phyloP scores from a whole-genome alignment of 2,888 invertebrate genomes.

The Merodon equestris region DNA sequence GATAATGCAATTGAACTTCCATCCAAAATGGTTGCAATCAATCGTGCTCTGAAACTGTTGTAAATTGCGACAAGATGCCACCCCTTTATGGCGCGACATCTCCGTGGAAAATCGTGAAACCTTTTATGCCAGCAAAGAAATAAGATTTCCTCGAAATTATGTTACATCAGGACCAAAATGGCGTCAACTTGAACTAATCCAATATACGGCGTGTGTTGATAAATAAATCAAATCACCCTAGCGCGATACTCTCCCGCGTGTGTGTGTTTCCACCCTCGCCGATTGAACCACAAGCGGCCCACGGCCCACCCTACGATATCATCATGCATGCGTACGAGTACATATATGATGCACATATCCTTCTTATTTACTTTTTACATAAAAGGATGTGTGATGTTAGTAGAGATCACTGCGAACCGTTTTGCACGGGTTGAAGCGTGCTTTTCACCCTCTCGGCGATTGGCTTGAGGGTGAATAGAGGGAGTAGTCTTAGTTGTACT shows the following conservation, averaged over 20 bases:
- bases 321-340: conserved; percentile 34
- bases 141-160: conserved; percentile 50
- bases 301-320: conserved; percentile 45
- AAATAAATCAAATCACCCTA: conserved; percentile 68
- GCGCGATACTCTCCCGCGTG: background rate
- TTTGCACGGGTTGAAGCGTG: conserved; percentile 46
- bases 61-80: conserved; percentile 11
- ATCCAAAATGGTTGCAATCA: conserved; percentile 61
- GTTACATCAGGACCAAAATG: conserved; percentile 51
- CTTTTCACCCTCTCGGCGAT: conserved; percentile 33
- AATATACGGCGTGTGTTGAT: conserved; percentile 54
- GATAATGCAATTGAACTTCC: background rate
- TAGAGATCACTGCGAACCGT: conserved; percentile 38
- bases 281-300: background rate
- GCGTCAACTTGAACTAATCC: conserved; percentile 67
- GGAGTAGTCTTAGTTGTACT: conserved; percentile 13
- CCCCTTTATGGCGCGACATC: conserved; percentile 4
- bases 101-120: background rate
- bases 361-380: conserved; percentile 54
- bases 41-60: conserved; percentile 9
- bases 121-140: conserved; percentile 22
- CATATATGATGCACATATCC: conserved; percentile 26
- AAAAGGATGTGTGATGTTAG: conserved; percentile 53
- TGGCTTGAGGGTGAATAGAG: conserved; percentile 41
- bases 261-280: conserved; percentile 47